Evolutionary conservation across 2,888 invertebrate genomes (phyloP).

Genomic region (Hybos culiciformis): DNA sequence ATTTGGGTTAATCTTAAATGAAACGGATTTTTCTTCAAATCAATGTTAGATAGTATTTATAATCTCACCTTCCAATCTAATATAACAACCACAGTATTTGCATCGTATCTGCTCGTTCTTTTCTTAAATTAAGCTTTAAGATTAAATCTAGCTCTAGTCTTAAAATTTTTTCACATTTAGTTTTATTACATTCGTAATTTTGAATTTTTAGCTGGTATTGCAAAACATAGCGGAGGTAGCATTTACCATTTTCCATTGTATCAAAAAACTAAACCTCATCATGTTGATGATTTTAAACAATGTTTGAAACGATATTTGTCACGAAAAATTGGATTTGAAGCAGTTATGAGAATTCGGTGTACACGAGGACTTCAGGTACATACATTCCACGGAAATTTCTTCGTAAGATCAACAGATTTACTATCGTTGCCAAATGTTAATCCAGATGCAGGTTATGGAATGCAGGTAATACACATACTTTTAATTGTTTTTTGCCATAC

Average conservation of each 20-base stretch:
- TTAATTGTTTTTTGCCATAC: not conserved
- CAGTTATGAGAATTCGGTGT: conserved; percentile 94
- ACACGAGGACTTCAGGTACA: conserved; percentile 88
- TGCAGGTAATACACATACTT: conserved; percentile 54
- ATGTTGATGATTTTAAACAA: conserved; percentile 60
- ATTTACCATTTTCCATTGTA: conserved; percentile 88
- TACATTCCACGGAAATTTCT: conserved; percentile 99
- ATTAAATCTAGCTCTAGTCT: not conserved
- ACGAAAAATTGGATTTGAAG: conserved; percentile 96
- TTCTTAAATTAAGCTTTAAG: too few relatives aligned
- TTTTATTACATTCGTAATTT: not conserved
- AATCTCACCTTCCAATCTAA: too few relatives aligned
- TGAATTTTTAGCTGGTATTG: conserved; percentile 56
- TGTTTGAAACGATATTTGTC: conserved; percentile 80
- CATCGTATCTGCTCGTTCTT: too few relatives aligned
- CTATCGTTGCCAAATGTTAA: conserved; percentile 93
- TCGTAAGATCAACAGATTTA: conserved; percentile 94
- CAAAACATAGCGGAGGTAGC: conserved; percentile 89
- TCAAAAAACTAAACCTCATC: conserved; percentile 51
- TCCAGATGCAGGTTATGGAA: conserved; percentile 95
- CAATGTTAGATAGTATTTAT: too few relatives aligned
- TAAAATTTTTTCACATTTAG: not conserved
- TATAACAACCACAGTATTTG: too few relatives aligned
- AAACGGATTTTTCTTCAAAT: too few relatives aligned
- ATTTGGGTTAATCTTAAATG: too few relatives aligned